These are phyloP conservation scores for Coenobita brevimanus DNA, from an alignment of 1,140 invertebrate genomes.

Conservation along the genomic window DNA sequence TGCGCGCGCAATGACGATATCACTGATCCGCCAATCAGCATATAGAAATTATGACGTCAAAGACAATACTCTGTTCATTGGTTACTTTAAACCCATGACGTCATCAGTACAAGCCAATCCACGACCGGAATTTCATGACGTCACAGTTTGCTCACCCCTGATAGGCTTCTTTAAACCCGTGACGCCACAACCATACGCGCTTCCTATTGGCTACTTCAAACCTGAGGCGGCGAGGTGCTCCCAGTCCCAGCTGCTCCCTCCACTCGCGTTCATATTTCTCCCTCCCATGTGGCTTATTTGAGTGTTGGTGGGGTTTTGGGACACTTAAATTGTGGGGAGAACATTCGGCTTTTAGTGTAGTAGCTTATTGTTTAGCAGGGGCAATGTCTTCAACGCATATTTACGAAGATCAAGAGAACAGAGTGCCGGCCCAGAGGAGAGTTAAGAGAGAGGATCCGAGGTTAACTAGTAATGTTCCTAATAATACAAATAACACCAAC, in stretches of 20 bases:
- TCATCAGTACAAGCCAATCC: too few relatives aligned
- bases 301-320: not conserved
- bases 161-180: too few relatives aligned
- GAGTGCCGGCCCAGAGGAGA: conserved; percentile 47
- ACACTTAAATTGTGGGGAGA: not conserved
- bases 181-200: not conserved
- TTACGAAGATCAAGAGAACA: conserved; percentile 58
- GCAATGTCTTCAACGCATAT: conserved; percentile 41
- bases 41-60: too few relatives aligned
- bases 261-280: conserved; percentile 7
- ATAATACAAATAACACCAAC: not conserved
- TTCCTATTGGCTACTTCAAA: conserved; percentile 58
- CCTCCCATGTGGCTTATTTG: not conserved
- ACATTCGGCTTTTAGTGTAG: too few relatives aligned
- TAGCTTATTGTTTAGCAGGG: not conserved
- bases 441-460: not conserved
- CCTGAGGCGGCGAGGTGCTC: conserved; percentile 1
- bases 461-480: not conserved
- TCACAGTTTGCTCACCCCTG: not conserved
- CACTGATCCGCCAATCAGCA: too few relatives aligned
- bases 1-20: too few relatives aligned
- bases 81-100: too few relatives aligned
- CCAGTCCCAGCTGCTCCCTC: conserved; percentile 19
- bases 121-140: not conserved
- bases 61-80: too few relatives aligned